Evolutionary conservation across 2,888 invertebrate genomes (phyloP), one percentile per base, ranked within the genome.

Genomic region (Auanema freiburgensis): DNA sequence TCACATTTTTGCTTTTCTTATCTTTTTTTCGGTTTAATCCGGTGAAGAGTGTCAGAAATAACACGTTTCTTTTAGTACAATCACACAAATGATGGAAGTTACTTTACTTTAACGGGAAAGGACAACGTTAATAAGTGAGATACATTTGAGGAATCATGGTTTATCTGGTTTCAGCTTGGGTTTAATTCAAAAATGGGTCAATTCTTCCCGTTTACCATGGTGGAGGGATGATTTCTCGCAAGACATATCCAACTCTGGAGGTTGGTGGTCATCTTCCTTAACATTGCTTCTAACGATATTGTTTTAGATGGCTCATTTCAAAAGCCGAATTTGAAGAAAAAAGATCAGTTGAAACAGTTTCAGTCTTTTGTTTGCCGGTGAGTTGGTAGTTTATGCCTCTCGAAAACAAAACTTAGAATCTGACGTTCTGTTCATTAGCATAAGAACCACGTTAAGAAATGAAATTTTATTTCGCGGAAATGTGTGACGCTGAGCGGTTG

Each of bases 291-390:
- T 23, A 21, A 12, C 42, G 3, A 11, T 52, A 16, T 40, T n/a
- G 16, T 42, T 65, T 1, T 65, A 72, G 79, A 79, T 65, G 79
- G 79, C 16, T 66, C 76, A 12, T 73, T 77, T 56, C 76, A 76
- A 59, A 76, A 76, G 18, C 72, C 76, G 0, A 69, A 67, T 52
- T 57, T 79, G 21, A 65, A 69, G 57, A 76, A 75, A 54, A 66
- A 66, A 1, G 74, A 76, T 42, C 58, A 42, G 2, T 44, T 78
- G 23, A 72, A 68, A 40, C 71, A 76, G 50, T 79, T 78, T 63
- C 79, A 79, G 44, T 77, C 79, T 8, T 74, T 71, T 43, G 52
- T 59, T 24, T 74, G 73, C 69, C 65, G 76, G 68, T 65, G 64
- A 18, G 52, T 18, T 52, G 5, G n/a, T n/a, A n/a, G 12, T 52